Evolutionary conservation across 2,797 vertebrate genomes (phyloP).

Genomic region (Sebastes glaucus): DNA sequence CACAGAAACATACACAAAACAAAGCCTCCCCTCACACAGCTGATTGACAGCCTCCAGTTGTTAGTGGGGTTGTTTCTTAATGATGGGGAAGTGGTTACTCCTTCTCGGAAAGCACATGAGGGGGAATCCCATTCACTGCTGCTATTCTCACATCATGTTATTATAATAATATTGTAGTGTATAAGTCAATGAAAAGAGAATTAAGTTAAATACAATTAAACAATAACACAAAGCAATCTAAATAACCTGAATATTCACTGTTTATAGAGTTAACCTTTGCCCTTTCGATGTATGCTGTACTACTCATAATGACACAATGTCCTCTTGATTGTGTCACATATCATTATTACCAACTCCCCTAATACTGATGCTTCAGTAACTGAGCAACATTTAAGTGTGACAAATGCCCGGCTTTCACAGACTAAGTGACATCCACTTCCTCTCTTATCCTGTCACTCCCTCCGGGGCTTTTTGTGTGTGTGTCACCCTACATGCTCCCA

Average conservation of each 20-base stretch:
- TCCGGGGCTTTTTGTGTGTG: background rate
- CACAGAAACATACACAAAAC: constrained; percentile 11
- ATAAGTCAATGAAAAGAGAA: background rate
- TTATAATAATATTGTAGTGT: background rate
- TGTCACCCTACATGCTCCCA: background rate
- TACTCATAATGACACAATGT: constrained; percentile 2
- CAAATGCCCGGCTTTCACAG: constrained; percentile 29
- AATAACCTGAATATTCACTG: no score
- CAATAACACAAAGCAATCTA: no score
- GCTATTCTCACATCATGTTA: background rate
- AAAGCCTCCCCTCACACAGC: background rate
- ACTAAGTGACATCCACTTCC: constrained; percentile 33
- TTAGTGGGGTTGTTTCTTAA: background rate
- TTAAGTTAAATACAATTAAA: background rate
- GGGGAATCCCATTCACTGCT: background rate
- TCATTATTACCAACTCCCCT: constrained; percentile 13
- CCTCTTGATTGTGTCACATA: constrained; percentile 1
- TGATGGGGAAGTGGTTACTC: background rate
- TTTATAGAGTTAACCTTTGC: background rate
- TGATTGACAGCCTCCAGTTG: constrained; percentile 25
- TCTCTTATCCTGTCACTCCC: constrained; percentile 26
- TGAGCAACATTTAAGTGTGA: constrained; percentile 42
- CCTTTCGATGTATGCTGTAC: background rate
- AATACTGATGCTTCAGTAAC: constrained; percentile 15
- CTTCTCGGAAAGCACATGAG: no score